Percentiles rank a stretch among this genome's conserved stretches.
Conservation (phyloP, 2,797 vertebrate genomes). For the Tachyglossus aculeatus region DNA sequence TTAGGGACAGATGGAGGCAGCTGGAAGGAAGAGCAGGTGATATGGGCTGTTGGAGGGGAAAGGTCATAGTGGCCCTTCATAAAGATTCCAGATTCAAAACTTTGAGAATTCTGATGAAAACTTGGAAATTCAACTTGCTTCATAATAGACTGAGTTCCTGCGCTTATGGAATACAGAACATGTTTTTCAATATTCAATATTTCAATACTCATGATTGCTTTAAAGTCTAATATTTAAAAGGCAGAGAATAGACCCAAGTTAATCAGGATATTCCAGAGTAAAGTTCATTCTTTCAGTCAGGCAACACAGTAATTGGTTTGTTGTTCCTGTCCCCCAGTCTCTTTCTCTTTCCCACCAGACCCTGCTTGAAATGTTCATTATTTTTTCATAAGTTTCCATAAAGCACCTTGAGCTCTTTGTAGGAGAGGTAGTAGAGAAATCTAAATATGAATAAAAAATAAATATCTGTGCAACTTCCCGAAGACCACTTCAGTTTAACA, state of each 20-base stretch:
- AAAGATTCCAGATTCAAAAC: too few species aligned
- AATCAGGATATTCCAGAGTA: not conserved
- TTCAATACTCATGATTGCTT: constrained; percentile 5
- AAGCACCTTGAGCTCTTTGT: constrained; percentile 9
- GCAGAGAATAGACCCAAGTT: not conserved
- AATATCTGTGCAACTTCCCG: not conserved
- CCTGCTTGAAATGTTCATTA: not conserved
- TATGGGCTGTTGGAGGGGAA: too few species aligned
- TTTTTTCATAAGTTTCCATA: constrained; percentile 1
- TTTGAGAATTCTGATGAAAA: too few species aligned
- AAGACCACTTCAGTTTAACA: not conserved
- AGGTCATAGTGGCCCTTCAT: too few species aligned
- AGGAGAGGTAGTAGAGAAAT: not conserved
- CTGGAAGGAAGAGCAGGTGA: too few species aligned
- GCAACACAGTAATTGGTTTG: not conserved
- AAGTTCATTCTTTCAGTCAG: not conserved
- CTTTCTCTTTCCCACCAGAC: not conserved
- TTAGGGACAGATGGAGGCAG: too few species aligned
- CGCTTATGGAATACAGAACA: too few species aligned
- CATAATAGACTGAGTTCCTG: too few species aligned
- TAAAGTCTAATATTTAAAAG: not conserved
- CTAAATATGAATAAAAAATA: constrained; percentile 4
- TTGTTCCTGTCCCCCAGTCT: not conserved
- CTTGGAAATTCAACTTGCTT: too few species aligned
- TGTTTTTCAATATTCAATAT: too few species aligned